Conservation (phyloP, 2,113 vertebrate species). For the Hippocampus barbouri region DNA sequence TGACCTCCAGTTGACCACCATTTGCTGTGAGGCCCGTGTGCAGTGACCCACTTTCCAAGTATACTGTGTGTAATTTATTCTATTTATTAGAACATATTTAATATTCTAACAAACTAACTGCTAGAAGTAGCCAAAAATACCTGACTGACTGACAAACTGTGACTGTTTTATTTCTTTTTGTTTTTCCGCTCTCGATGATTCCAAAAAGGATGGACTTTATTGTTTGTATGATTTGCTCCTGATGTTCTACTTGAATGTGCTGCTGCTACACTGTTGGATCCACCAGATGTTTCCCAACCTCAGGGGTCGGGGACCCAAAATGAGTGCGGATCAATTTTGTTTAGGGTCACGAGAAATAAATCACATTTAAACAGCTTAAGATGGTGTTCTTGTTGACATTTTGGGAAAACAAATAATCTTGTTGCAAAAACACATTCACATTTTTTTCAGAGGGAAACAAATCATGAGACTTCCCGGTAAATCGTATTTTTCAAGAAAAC, state of each 20-base stretch:
- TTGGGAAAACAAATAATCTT: neutral
- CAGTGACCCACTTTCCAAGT: constrained; percentile 29
- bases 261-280: constrained; percentile 38
- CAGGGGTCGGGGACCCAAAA: neutral
- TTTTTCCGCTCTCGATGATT: constrained; percentile 31
- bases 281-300: constrained; percentile 3
- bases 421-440: neutral
- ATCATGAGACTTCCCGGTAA: too few relatives aligned
- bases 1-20: constrained; percentile 46
- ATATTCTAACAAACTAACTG: constrained; percentile 47
- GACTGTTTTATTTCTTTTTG: constrained; percentile 34
- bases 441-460: too few relatives aligned
- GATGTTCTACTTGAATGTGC: constrained; percentile 62
- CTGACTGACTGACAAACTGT: constrained; percentile 66
- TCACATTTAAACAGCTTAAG: neutral
- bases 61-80: constrained; percentile 54
- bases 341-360: neutral
- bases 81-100: constrained; percentile 46
- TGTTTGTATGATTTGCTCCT: constrained; percentile 36
- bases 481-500: too few relatives aligned
- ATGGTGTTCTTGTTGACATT: neutral
- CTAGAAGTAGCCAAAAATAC: constrained; percentile 54
- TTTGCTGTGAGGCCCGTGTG: constrained; percentile 7
- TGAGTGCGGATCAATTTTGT: neutral
- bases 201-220: constrained; percentile 14